Conservation (phyloP, 2,888 invertebrate genomes). For the Noctuana brunneofusca region DNA sequence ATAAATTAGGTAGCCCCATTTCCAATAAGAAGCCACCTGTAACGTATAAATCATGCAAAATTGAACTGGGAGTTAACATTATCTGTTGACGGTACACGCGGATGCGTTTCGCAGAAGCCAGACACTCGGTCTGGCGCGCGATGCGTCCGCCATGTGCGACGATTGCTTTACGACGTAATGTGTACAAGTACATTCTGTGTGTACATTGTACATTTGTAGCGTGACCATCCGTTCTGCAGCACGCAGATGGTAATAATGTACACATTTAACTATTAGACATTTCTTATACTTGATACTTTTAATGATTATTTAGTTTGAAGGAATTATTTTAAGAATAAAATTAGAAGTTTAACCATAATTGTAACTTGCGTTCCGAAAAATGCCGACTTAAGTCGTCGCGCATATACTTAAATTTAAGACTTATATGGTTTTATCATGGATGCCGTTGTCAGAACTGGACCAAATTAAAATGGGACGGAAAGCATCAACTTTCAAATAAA, state of each 20-base stretch:
- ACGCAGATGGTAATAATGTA: not conserved
- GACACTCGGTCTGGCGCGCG: constrained; percentile 69
- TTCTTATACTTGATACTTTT: too few species aligned
- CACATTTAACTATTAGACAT: too few species aligned
- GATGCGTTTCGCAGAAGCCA: constrained; percentile 59
- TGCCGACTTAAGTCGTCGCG: too few species aligned
- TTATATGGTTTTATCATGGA: too few species aligned
- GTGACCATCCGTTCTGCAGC: not conserved
- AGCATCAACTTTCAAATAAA: too few species aligned
- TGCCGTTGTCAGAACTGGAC: too few species aligned
- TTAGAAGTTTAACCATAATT: too few species aligned
- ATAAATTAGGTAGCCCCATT: not conserved
- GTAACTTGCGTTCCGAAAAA: too few species aligned
- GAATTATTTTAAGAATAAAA: too few species aligned
- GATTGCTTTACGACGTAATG: constrained; percentile 24
- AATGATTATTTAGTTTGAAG: too few species aligned
- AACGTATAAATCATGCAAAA: not conserved
- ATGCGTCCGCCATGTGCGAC: constrained; percentile 44
- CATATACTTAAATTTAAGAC: too few species aligned
- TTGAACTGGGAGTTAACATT: not conserved
- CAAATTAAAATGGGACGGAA: too few species aligned
- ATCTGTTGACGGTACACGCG: constrained; percentile 20
- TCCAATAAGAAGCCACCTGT: not conserved
- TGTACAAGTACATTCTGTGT: constrained; percentile 2
- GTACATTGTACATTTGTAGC: not conserved